Conservation (phyloP, 2,113 vertebrate species). For the Toxostoma redivivum region DNA sequence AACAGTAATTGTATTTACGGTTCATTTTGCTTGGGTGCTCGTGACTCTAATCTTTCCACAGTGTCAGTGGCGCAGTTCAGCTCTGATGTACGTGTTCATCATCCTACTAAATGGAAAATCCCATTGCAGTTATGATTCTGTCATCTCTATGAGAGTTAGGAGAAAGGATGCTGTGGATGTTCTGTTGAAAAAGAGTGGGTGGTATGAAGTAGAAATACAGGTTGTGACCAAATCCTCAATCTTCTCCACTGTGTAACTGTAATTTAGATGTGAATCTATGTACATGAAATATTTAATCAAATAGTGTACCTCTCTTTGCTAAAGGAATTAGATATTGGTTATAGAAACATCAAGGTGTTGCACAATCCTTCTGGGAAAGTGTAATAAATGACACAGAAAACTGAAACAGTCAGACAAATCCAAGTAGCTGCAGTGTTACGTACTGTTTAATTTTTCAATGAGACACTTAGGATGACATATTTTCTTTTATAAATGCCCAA, state of each 20-base stretch:
- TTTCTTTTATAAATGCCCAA: background rate
- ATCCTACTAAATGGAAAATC: background rate
- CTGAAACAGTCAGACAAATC: background rate
- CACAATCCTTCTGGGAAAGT: background rate
- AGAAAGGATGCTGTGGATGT: background rate
- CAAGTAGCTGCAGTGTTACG: background rate
- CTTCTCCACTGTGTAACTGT: background rate
- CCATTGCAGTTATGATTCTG: background rate
- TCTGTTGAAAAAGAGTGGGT: background rate
- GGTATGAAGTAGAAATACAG: background rate
- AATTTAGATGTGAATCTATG: background rate
- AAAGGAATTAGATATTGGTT: background rate
- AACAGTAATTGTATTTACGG: background rate
- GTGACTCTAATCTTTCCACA: background rate
- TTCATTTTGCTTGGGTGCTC: background rate
- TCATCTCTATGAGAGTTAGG: background rate
- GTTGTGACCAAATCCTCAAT: background rate
- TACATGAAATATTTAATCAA: background rate
- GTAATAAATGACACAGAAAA: background rate
- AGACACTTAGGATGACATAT: background rate
- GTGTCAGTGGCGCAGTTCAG: background rate
- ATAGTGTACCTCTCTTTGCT: background rate
- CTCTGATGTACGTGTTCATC: background rate
- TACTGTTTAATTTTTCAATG: background rate
- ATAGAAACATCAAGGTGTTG: background rate